Conservation (phyloP, 1,140 invertebrate genomes). For the Hycleus phaleratus region DNA sequence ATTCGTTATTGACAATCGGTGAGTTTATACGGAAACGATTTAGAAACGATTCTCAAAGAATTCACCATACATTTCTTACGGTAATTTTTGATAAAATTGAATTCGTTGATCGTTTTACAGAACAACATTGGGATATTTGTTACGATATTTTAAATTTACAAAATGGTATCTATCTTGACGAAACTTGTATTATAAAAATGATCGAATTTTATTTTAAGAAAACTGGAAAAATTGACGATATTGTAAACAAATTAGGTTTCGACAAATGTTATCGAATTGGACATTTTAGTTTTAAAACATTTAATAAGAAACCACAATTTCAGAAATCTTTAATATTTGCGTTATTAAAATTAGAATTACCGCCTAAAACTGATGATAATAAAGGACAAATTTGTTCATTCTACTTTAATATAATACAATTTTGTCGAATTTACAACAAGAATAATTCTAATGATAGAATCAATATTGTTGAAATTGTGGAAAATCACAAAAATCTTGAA, state of each 20-base stretch:
- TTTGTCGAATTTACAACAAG: not conserved
- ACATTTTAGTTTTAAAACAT: not conserved
- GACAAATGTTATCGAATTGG: not conserved
- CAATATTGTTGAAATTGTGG: not conserved
- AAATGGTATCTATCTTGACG: not conserved
- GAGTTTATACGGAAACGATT: not conserved
- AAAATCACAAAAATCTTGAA: not conserved
- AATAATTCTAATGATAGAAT: not conserved
- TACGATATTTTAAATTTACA: not conserved
- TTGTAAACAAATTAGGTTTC: not conserved
- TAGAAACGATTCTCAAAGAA: not conserved
- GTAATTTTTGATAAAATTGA: not conserved
- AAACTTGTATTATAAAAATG: not conserved
- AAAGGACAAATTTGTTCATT: too few species aligned
- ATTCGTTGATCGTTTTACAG: not conserved
- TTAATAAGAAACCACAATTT: not conserved
- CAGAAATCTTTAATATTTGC: not conserved
- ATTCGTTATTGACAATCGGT: not conserved
- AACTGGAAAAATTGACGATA: not conserved
- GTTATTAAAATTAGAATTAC: not conserved
- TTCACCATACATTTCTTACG: not conserved
- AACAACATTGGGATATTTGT: not conserved
- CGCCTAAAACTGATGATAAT: not conserved
- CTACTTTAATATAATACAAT: too few species aligned
- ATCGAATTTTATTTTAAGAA: not conserved